phyloP scores from a whole-genome alignment of 1,140 invertebrate genomes.

The Caerostris darwini region DNA sequence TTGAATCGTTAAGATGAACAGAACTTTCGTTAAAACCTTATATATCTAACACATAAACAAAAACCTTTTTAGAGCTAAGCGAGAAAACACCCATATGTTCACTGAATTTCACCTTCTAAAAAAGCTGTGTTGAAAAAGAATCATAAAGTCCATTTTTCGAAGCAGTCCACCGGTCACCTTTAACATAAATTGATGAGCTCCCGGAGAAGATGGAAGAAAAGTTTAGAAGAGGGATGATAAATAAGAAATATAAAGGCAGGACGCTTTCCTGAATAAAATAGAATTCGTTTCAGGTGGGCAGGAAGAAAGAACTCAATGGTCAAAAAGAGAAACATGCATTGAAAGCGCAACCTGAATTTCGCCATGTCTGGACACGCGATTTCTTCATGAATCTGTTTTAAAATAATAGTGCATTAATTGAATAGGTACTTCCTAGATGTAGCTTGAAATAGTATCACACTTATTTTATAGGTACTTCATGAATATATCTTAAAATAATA shows the following conservation, averaged over 20 bases:
- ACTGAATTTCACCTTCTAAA: background rate
- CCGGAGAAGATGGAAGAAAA: background rate
- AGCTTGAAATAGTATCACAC: too few species aligned
- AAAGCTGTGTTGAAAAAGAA: background rate
- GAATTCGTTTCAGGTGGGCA: background rate
- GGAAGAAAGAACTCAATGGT: background rate
- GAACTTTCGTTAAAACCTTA: too few species aligned
- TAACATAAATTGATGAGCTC: conserved; percentile 29
- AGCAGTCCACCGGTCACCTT: conserved; percentile 6
- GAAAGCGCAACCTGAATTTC: background rate
- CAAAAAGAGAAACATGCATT: background rate
- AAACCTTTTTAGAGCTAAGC: too few species aligned
- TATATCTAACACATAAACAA: too few species aligned
- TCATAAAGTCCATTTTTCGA: conserved; percentile 28
- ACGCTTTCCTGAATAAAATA: conserved; percentile 17
- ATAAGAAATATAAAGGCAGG: background rate
- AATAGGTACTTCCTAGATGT: too few species aligned
- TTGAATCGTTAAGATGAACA: too few species aligned
- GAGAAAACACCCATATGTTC: background rate
- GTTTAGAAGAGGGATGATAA: conserved; percentile 16
- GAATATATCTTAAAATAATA: too few species aligned
- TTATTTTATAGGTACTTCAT: too few species aligned
- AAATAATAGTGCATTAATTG: too few species aligned
- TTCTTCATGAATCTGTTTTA: too few species aligned
- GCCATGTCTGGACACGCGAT: background rate